A percentile compares a stretch with the other conserved stretches of the same genome.
phyloP scores from a whole-genome alignment of 1,140 invertebrate genomes.

The Meteorus sp. region DNA sequence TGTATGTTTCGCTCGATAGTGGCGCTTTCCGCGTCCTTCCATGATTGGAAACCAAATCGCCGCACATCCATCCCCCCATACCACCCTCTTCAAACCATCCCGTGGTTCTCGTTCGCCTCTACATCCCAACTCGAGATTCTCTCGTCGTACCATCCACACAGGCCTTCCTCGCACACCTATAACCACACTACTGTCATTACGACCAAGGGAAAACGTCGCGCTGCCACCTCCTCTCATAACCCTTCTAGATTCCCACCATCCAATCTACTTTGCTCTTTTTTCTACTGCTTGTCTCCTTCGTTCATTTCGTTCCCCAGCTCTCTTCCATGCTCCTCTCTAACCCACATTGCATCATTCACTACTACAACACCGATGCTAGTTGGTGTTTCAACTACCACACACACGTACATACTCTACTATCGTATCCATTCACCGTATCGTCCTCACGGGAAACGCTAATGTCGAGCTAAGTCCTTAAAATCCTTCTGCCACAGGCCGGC shows the following conservation, averaged over 20 bases:
- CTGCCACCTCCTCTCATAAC: no score
- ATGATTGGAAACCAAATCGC: constrained; percentile 62
- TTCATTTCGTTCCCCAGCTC: no score
- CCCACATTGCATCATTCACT: constrained; percentile 18
- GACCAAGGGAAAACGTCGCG: no score
- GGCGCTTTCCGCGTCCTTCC: constrained; percentile 59
- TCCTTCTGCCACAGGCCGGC: constrained; percentile 42
- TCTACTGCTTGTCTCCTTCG: no score
- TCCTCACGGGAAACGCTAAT: constrained; percentile 49
- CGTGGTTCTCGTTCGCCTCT: constrained; percentile 24
- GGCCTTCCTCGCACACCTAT: constrained; percentile 25
- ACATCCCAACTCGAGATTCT: constrained; percentile 16
- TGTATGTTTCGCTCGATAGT: constrained; percentile 56
- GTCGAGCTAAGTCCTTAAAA: constrained; percentile 58
- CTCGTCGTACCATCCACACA: constrained; percentile 11
- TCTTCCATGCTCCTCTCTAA: no score
- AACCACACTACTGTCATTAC: no score
- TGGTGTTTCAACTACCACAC: no score
- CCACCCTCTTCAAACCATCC: no score
- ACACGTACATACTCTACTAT: no score
- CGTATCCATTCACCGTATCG: no score
- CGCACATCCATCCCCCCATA: constrained; percentile 58
- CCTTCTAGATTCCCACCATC: no score
- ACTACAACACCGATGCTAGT: neutral
- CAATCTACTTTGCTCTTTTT: no score